Conservation (phyloP, 2,888 invertebrate species). For the Magallana nippona region DNA sequence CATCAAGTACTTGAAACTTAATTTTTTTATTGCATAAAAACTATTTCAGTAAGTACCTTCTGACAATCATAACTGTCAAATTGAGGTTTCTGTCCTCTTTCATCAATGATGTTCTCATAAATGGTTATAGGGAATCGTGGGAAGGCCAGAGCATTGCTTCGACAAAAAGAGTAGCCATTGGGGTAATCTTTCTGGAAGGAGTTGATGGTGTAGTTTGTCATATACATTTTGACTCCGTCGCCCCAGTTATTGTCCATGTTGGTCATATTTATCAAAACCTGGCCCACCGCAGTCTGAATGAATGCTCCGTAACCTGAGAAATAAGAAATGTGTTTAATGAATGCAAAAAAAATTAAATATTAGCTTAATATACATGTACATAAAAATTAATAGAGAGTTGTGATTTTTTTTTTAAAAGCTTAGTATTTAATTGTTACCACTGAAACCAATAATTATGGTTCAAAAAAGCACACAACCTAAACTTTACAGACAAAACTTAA, state of each 20-base stretch:
- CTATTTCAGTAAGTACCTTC: slow-evolving; percentile 27
- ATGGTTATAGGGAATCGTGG: slow-evolving; percentile 64
- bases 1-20: not conserved
- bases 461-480: not conserved
- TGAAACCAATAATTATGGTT: not conserved
- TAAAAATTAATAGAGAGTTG: not conserved
- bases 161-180: slow-evolving; percentile 68
- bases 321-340: no score
- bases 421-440: no score
- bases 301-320: slow-evolving; percentile 65
- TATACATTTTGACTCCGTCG: slow-evolving; percentile 78
- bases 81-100: slow-evolving; percentile 59
- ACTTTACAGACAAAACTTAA: no score
- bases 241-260: slow-evolving; percentile 76
- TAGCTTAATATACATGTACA: not conserved
- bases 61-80: slow-evolving; percentile 45
- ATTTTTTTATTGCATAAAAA: not conserved
- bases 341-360: no score
- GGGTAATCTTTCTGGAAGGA: slow-evolving; percentile 70
- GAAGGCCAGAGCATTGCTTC: slow-evolving; percentile 52
- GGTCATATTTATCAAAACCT: slow-evolving; percentile 74
- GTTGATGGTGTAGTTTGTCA: slow-evolving; percentile 71
- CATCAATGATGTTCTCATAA: slow-evolving; percentile 64
- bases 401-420: not conserved
- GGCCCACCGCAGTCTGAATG: slow-evolving; percentile 76